Conservation (phyloP, 2,888 invertebrate genomes). For the Diarsia mendica region DNA sequence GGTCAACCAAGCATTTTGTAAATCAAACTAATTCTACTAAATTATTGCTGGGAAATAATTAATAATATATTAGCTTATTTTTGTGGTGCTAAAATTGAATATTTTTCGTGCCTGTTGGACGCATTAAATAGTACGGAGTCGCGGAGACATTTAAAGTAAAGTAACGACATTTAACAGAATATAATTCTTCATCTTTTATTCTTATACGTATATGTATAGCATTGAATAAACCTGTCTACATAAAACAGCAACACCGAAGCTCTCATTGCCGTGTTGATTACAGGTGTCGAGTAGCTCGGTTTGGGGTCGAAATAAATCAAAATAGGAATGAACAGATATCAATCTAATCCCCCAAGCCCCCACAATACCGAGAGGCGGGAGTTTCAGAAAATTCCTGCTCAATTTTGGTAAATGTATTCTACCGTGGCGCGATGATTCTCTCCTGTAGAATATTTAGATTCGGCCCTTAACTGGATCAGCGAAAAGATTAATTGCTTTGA, state of each 20-base stretch:
- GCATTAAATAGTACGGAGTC: too few relatives aligned
- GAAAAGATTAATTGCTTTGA: constrained; percentile 26
- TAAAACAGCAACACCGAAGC: constrained; percentile 10
- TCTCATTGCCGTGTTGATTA: constrained; percentile 36
- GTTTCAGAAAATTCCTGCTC: constrained; percentile 39
- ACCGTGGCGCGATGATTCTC: constrained; percentile 14
- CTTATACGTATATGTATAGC: neutral
- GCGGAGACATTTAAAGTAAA: too few relatives aligned
- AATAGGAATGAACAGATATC: constrained; percentile 61
- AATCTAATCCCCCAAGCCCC: constrained; percentile 52
- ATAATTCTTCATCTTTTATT: too few relatives aligned
- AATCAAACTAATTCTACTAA: too few relatives aligned
- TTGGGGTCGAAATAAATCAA: constrained; percentile 61
- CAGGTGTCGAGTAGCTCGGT: constrained; percentile 43
- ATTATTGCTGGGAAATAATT: too few relatives aligned
- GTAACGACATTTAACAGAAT: too few relatives aligned
- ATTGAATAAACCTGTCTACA: constrained; percentile 11
- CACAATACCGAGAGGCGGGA: constrained; percentile 46
- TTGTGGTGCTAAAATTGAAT: too few relatives aligned
- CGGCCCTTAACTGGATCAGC: constrained; percentile 5
- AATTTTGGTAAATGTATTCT: constrained; percentile 52
- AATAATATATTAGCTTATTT: too few relatives aligned
- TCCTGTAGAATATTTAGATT: constrained; percentile 31
- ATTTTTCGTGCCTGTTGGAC: too few relatives aligned
- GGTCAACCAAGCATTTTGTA: too few relatives aligned